phyloP scores from a whole-genome alignment of 1,140 invertebrate species.

The Bombus cullumanus region DNA sequence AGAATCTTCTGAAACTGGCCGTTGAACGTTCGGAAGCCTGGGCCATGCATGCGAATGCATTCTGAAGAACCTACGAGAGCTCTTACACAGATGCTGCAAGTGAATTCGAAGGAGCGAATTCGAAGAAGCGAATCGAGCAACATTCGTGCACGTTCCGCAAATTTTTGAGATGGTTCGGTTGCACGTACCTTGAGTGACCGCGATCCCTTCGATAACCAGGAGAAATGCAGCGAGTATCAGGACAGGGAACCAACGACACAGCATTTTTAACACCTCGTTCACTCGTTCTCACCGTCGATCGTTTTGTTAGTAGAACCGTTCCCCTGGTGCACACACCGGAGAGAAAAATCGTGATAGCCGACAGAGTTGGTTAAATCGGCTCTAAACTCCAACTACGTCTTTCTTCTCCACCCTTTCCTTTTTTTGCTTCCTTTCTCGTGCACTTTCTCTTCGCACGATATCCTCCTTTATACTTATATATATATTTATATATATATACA shows the following conservation, averaged over 20 bases:
- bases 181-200: conserved; percentile 66
- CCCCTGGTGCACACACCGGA: neutral
- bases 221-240: conserved; percentile 65
- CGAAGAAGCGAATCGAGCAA: neutral
- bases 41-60: conserved; percentile 20
- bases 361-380: neutral
- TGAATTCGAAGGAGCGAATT: neutral
- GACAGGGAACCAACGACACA: conserved; percentile 63
- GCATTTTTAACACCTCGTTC: conserved; percentile 65
- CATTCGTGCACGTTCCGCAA: conserved; percentile 5
- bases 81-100: neutral
- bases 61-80: neutral
- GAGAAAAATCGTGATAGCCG: neutral
- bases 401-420: neutral
- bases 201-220: conserved; percentile 63
- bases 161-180: neutral
- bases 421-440: neutral
- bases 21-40: neutral
- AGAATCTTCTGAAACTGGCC: neutral
- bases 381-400: neutral
- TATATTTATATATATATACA: neutral
- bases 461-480: neutral
- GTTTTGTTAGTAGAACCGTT: conserved; percentile 35
- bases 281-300: conserved; percentile 54
- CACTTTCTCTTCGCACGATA: neutral